phyloP scores from a whole-genome alignment of 2,113 vertebrate genomes.

The Pongo pygmaeus region DNA sequence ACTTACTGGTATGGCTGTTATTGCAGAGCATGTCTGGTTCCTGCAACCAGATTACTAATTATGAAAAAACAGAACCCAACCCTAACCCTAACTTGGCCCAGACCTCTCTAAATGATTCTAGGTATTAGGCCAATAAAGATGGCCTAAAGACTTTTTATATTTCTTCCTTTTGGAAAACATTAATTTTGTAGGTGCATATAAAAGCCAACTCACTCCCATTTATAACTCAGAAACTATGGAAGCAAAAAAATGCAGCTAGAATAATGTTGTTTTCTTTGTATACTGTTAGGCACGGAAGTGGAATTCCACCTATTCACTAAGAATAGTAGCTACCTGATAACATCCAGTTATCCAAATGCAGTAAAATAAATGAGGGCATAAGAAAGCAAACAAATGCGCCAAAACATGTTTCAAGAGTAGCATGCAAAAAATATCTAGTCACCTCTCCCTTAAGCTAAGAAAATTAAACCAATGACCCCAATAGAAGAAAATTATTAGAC shows the following conservation, averaged over 20 bases:
- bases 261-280: neutral
- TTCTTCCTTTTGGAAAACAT: neutral
- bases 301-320: neutral
- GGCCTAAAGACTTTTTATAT: neutral
- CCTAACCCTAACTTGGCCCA: neutral
- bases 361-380: neutral
- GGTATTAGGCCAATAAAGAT: neutral
- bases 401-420: neutral
- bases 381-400: constrained; percentile 11
- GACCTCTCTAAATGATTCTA: neutral
- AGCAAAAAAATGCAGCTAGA: neutral
- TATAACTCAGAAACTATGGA: neutral
- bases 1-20: neutral
- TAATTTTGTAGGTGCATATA: neutral
- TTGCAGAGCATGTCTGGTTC: neutral
- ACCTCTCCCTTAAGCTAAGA: constrained; percentile 16
- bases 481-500: constrained; percentile 33
- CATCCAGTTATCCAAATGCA: neutral
- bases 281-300: neutral
- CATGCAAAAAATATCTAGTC: constrained; percentile 27
- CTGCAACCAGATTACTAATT: neutral
- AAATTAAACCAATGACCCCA: constrained; percentile 55
- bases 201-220: neutral
- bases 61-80: neutral
- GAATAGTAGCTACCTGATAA: neutral